Evolutionary conservation across 2,888 invertebrate species (phyloP).

Genomic region (Drosophila kambysellisi): DNA sequence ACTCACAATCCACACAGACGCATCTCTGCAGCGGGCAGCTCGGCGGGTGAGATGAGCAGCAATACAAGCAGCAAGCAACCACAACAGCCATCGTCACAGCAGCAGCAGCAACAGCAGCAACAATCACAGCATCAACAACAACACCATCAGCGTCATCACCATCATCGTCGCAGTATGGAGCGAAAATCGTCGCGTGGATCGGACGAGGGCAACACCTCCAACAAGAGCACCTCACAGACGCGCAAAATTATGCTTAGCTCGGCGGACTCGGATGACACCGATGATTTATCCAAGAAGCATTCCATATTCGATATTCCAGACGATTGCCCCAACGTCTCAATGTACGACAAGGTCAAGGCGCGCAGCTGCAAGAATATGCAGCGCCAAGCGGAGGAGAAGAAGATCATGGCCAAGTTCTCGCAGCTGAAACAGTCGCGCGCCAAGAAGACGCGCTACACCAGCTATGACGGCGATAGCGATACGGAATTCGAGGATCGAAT

Average conservation of each 20-base stretch:
- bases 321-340: conserved; percentile 95
- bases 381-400: conserved; percentile 95
- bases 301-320: conserved; percentile 96
- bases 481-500: conserved; percentile 86
- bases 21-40: conserved; percentile 70
- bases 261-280: conserved; percentile 90
- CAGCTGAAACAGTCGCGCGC: conserved; percentile 94
- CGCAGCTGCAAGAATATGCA: conserved; percentile 97
- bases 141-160: conserved; percentile 61
- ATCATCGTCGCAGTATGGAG: conserved; percentile 70
- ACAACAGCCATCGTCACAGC: conserved; percentile 42
- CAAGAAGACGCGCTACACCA: conserved; percentile 94
- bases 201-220: conserved; percentile 66
- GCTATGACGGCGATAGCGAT: conserved; percentile 95
- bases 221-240: conserved; percentile 71
- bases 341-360: conserved; percentile 99
- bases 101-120: conserved; percentile 24
- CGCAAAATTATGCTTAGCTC: conserved; percentile 87
- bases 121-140: conserved; percentile 22
- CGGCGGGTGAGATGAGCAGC: conserved; percentile 70
- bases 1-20: conserved; percentile 70
- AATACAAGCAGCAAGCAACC: conserved; percentile 59
- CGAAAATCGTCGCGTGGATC: conserved; percentile 74
- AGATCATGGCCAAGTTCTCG: conserved; percentile 95
- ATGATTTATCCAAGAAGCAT: conserved; percentile 89